Conservation (phyloP, 2,888 invertebrate species). For the Troides aeacus region DNA sequence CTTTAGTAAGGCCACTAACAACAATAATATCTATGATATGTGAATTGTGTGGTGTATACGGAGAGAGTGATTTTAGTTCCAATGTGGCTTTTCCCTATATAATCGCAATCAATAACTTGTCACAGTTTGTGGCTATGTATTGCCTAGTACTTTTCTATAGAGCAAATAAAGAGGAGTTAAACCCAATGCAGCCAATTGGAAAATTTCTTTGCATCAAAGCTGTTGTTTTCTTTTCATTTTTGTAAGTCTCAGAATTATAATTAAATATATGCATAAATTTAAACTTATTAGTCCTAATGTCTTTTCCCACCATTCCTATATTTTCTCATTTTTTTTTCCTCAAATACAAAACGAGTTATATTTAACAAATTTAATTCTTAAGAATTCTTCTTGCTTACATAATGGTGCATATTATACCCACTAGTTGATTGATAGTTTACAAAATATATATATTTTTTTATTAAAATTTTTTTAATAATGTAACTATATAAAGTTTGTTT, state of each 20-base stretch:
- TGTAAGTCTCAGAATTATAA: constrained; percentile 84
- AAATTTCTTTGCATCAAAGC: constrained; percentile 98
- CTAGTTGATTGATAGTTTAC: too few species aligned
- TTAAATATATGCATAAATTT: neutral
- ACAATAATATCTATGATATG: constrained; percentile 94
- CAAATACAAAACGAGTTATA: too few species aligned
- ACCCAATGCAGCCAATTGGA: constrained; percentile 95
- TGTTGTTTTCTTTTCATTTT: constrained; percentile 98
- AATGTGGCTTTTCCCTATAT: constrained; percentile 94
- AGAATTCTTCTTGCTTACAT: too few species aligned
- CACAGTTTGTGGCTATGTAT: constrained; percentile 98
- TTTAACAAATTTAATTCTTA: too few species aligned
- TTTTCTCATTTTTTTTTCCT: neutral
- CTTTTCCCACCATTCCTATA: neutral
- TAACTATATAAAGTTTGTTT: neutral
- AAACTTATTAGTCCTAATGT: neutral
- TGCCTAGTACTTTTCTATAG: constrained; percentile 95
- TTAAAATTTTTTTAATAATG: neutral
- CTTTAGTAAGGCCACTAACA: constrained; percentile 93
- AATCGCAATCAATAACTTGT: constrained; percentile 92
- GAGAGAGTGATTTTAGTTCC: constrained; percentile 93
- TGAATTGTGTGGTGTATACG: constrained; percentile 90
- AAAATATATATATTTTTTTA: neutral
- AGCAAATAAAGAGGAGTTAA: constrained; percentile 91
- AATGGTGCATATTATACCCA: too few species aligned